Evolutionary conservation across 1,140 invertebrate genomes (phyloP).

Genomic region (Phymastichus coffea): DNA sequence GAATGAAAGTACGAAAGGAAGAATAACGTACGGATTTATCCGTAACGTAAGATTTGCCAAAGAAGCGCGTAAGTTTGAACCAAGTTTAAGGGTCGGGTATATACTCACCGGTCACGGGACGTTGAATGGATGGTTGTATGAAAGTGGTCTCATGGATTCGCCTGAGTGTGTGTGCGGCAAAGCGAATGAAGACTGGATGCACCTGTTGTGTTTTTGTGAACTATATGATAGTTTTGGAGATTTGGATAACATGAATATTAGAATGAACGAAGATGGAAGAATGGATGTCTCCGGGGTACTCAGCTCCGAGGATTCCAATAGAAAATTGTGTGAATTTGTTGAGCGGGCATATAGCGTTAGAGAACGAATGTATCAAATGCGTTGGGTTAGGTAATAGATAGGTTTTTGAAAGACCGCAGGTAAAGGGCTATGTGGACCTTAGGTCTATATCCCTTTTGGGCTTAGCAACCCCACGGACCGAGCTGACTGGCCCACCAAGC

Average conservation of each 20-base stretch:
- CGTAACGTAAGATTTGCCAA: not conserved
- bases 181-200: not conserved
- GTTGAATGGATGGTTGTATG: not conserved
- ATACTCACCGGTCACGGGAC: not conserved
- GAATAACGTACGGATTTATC: conserved; percentile 12
- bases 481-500: not conserved
- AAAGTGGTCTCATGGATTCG: not conserved
- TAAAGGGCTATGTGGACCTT: not conserved
- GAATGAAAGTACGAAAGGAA: conserved; percentile 7
- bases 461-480: not conserved
- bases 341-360: not conserved
- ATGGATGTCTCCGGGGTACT: not conserved
- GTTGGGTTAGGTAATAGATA: not conserved
- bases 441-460: not conserved
- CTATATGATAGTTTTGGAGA: not conserved
- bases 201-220: not conserved
- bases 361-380: not conserved
- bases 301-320: not conserved
- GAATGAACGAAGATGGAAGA: not conserved
- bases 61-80: not conserved
- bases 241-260: not conserved
- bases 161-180: not conserved
- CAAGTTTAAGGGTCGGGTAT: not conserved
- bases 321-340: not conserved
- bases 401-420: not conserved